Evolutionary conservation across 2,113 vertebrate genomes (phyloP).

Genomic region (Pandion haliaetus): DNA sequence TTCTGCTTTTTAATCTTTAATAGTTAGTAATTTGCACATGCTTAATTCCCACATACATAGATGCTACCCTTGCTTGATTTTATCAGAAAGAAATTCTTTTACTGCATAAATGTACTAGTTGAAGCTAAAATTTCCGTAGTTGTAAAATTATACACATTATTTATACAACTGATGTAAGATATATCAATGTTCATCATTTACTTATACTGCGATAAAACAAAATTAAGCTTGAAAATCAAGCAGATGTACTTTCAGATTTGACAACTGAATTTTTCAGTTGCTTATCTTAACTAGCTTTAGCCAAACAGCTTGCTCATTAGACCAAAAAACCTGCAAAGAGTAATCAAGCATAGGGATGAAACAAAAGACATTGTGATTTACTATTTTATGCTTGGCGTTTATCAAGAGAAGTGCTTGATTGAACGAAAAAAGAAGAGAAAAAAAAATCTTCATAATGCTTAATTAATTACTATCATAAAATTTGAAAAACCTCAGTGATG

Average conservation of each 20-base stretch:
- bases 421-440: neutral
- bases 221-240: slow-evolving; percentile 7
- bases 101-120: neutral
- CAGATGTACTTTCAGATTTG: slow-evolving; percentile 5
- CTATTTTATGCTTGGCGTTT: neutral
- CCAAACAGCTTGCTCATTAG: slow-evolving; percentile 48
- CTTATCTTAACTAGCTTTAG: slow-evolving; percentile 38
- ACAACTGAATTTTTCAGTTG: slow-evolving; percentile 26
- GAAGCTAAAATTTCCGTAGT: neutral
- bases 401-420: neutral
- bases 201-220: neutral
- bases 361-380: slow-evolving; percentile 42
- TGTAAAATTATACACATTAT: neutral
- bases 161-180: neutral
- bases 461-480: neutral
- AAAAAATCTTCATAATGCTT: neutral
- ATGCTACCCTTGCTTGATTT: neutral
- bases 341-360: slow-evolving; percentile 27
- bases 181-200: neutral
- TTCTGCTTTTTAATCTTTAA: neutral
- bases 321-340: slow-evolving; percentile 44
- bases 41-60: neutral
- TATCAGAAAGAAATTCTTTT: neutral
- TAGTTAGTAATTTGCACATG: neutral
- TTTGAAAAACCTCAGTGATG: neutral